Base-by-base conservation (phyloP, 2,888 invertebrate genomes). In the Aphidoletes aphidimyza region DNA sequence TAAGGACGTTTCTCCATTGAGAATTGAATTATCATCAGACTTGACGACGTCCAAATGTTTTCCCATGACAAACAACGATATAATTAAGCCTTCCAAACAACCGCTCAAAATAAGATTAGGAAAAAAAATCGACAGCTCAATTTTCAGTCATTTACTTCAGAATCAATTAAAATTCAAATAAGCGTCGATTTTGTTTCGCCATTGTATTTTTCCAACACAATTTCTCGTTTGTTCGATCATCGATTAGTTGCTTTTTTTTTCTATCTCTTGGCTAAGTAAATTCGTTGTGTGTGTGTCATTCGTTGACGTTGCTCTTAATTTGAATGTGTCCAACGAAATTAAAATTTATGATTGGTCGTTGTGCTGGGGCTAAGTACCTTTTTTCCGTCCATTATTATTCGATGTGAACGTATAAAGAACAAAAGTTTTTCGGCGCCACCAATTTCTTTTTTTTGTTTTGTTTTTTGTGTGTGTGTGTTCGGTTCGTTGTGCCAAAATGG, bases 361-460 rank as follows among this genome's bases (percentile, higher is more conserved):
- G 81, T 17, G 2, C 36, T 54, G 54, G 26, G n/a, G 81, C n/a
- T 37, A 81, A 69, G 69, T 69, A 34, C 69, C 69, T n/a, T 81
- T 81, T 81, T 81, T 81, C 37, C 6, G 37, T 37, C 81, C 81
- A 37, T 81, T 81, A 81, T 81, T 37, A n/a, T 22, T 11, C n/a
- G 36, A 36, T 78, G 78, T 36, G 59, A 69, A n/a, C 34, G 34
- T 49, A n/a, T 36, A 81, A 30, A 69, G 36, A 81, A 81, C 37
- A 36, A 81, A 81, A 81, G 81, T 81, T 81, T 81, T 81, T 36
- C 81, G 81, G 81, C 37, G 81, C 81, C 81, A 81, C n/a, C 81
- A 37, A n/a, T 22, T 37, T 81, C 22, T 81, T n/a, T 37, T n/a
- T 36, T 22, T 81, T 5, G 0, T n/a, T 69, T n/a, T 22, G 6